These are phyloP conservation scores for Daphoenositta chrysoptera DNA, from an alignment of 2,113 vertebrate species.

Conservation along the genomic window DNA sequence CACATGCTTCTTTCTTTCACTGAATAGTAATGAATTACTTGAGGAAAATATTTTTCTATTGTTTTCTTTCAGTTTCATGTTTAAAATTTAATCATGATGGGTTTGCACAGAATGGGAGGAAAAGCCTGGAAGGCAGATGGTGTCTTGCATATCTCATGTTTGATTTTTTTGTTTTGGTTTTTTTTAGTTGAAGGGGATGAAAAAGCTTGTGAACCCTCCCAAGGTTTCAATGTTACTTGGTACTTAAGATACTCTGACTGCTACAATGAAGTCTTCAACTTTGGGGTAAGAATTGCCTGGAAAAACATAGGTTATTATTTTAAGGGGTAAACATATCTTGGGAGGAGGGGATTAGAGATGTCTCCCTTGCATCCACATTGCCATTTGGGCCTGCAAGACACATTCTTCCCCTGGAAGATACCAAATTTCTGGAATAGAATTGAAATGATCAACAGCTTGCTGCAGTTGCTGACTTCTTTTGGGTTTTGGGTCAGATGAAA, in stretches of 20 bases:
- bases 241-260: slow-evolving; percentile 79
- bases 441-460: background rate
- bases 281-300: slow-evolving; percentile 70
- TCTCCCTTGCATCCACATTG: background rate
- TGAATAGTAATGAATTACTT: background rate
- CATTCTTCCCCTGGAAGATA: background rate
- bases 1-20: background rate
- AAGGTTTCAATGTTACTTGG: slow-evolving; percentile 73
- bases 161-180: background rate
- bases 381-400: background rate
- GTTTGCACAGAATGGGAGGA: background rate
- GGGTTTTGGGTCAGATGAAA: background rate
- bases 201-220: slow-evolving; percentile 67
- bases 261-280: slow-evolving; percentile 81
- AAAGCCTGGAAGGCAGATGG: background rate
- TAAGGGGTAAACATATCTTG: background rate
- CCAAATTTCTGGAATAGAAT: background rate
- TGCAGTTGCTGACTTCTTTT: background rate
- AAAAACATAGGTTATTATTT: background rate
- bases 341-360: background rate
- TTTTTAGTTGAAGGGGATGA: slow-evolving; percentile 73
- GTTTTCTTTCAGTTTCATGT: background rate
- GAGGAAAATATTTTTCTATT: background rate
- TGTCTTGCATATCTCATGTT: background rate
- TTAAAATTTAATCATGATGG: background rate